Conservation (phyloP, 2,797 vertebrate species). For the Peromyscus melanophrys region DNA sequence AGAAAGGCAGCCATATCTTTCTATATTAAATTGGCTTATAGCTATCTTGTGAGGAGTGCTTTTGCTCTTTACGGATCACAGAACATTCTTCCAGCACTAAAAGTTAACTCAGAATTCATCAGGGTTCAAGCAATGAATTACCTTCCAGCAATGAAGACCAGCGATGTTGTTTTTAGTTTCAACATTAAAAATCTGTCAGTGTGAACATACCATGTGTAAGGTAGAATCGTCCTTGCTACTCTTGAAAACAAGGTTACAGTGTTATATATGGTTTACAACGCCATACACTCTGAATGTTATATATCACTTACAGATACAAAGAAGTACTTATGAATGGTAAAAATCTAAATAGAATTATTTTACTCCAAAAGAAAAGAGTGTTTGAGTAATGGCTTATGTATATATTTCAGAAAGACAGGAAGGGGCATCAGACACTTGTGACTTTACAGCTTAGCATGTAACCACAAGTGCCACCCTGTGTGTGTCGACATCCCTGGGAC, state of each 20-base stretch:
- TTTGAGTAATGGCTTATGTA: neutral
- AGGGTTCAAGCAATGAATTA: neutral
- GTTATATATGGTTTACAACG: too few relatives aligned
- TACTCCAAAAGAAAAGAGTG: neutral
- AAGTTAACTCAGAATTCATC: conserved; percentile 30
- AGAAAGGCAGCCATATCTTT: neutral
- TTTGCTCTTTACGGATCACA: neutral
- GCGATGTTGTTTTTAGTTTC: neutral
- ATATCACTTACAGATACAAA: neutral
- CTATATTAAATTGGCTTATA: neutral
- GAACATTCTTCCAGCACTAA: neutral
- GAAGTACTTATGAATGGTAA: neutral
- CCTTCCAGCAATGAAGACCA: neutral
- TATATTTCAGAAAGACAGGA: neutral
- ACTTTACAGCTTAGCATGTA: neutral
- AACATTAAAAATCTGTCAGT: neutral
- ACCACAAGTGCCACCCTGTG: neutral
- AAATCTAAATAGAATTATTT: neutral
- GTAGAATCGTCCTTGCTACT: neutral
- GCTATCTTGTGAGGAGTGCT: neutral
- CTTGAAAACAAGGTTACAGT: neutral
- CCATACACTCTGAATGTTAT: neutral
- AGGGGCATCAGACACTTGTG: neutral
- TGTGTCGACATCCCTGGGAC: neutral
- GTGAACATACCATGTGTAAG: neutral